Evolutionary conservation across 2,888 invertebrate species (phyloP), one percentile per base, ranked within the genome.

Genomic region (Macaria liturata): DNA sequence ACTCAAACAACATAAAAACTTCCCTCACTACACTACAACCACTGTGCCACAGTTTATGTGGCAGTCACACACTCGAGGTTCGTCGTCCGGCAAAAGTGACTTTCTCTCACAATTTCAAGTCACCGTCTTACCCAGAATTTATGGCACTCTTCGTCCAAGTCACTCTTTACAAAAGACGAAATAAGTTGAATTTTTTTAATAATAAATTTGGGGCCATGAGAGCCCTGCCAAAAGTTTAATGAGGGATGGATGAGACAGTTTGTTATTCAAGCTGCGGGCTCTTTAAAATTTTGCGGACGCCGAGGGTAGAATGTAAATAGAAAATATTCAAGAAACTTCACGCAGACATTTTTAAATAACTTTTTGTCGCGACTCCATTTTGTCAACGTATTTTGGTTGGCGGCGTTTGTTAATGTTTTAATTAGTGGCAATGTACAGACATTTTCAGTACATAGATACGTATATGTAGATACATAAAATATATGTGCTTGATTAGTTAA

Each of bases 21-120:
- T 43, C 9, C 9, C 53, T 8, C 46, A 52, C 52, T 49, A 48
- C 6, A 46, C 32, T 42, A 9, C 20, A 39, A 3, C 8, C 5
- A 6, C 9, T 32, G 45, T 9, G 7, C 9, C 51, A 45, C 54
- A 59, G 55, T 20, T 55, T 59, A 59, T 39, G 30, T 8, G 37
- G 4, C 9, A 51, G 54, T 49, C 4, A 7, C 37, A 43, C 9
- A 9, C 50, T 47, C 32, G 20, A 54, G 73, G 81, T 78, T 83
- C 83, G 74, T 76, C 76, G 83, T 62, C 80, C 82, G 73, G 70
- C 74, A 73, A 72, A 78, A 84, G 83, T 85, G 84, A 83, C 83
- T 85, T 80, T 79, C 68, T 54, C 71, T 66, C 76, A 74, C 77
- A 76, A 80, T 80, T 79, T 73, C 69, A 71, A 74, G 80, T 76